A percentile compares a stretch with the other conserved stretches of the same genome.
These are phyloP conservation scores for Cantharis lateralis DNA, from an alignment of 2,888 invertebrate genomes.

Conservation along the genomic window DNA sequence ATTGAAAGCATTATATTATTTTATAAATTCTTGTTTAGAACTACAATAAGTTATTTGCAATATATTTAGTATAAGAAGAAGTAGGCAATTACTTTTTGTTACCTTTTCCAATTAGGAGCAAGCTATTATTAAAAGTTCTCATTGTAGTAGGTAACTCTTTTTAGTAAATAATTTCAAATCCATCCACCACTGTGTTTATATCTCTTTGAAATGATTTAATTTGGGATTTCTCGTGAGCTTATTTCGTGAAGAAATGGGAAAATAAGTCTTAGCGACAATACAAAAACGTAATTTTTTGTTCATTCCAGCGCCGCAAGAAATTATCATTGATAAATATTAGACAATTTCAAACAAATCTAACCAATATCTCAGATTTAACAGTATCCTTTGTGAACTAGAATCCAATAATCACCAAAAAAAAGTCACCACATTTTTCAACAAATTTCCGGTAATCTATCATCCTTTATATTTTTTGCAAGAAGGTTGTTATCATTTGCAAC, in stretches of 20 bases:
- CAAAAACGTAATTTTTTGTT: conserved; percentile 6
- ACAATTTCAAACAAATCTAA: conserved; percentile 50
- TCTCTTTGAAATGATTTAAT: background rate
- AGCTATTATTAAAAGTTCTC: background rate
- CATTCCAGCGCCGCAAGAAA: conserved; percentile 42
- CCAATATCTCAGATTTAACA: conserved; percentile 55
- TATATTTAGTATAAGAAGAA: too few species aligned
- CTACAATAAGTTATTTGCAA: too few species aligned
- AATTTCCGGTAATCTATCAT: conserved; percentile 48
- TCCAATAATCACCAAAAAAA: conserved; percentile 53
- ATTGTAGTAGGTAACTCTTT: background rate
- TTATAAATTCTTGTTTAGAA: background rate
- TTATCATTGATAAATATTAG: conserved; percentile 51
- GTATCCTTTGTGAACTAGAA: conserved; percentile 63
- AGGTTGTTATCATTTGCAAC: background rate
- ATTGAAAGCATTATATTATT: conserved; percentile 33
- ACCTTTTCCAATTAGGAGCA: background rate
- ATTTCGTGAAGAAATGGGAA: background rate
- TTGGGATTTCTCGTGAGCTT: background rate
- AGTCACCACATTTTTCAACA: conserved; percentile 50
- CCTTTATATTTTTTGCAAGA: conserved; percentile 47
- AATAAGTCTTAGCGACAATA: background rate
- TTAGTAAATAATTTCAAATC: background rate
- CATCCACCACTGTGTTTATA: background rate
- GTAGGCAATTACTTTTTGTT: background rate